These are phyloP conservation scores for Anseranas semipalmata DNA, from an alignment of 2,113 vertebrate genomes.

Conservation along the genomic window DNA sequence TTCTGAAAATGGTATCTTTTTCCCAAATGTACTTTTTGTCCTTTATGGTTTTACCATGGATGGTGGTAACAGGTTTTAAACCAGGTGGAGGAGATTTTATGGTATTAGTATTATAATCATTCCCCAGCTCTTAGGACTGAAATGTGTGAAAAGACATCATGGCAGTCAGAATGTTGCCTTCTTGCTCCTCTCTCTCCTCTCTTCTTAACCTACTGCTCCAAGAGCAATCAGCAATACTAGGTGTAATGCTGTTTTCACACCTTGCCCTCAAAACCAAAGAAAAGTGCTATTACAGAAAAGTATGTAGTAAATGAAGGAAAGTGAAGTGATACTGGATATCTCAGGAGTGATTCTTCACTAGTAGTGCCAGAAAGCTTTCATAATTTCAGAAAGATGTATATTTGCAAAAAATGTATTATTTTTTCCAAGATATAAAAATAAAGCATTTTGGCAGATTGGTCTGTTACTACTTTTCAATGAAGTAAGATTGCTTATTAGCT, in stretches of 20 bases:
- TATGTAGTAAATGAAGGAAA: background rate
- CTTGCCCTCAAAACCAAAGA: background rate
- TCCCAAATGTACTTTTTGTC: background rate
- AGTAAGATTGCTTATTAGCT: background rate
- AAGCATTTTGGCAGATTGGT: background rate
- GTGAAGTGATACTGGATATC: background rate
- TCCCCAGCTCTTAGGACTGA: background rate
- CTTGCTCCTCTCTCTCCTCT: background rate
- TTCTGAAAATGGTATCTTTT: background rate
- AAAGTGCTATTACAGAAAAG: background rate
- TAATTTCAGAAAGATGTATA: background rate
- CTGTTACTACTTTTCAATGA: background rate
- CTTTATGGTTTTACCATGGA: background rate
- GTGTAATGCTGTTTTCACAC: background rate
- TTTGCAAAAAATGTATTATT: background rate
- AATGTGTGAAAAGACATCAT: accelerated
- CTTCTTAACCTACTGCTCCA: background rate
- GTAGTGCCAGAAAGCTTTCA: background rate
- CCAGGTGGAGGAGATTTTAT: background rate
- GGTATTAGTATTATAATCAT: background rate
- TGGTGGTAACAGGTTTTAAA: background rate
- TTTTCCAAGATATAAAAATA: background rate
- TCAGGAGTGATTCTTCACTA: background rate
- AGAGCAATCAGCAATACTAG: background rate
- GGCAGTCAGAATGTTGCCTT: background rate